A percentile compares a stretch with the other conserved stretches of the same genome.
phyloP scores from a whole-genome alignment of 2,888 invertebrate genomes.

The Iphiclides podalirius region DNA sequence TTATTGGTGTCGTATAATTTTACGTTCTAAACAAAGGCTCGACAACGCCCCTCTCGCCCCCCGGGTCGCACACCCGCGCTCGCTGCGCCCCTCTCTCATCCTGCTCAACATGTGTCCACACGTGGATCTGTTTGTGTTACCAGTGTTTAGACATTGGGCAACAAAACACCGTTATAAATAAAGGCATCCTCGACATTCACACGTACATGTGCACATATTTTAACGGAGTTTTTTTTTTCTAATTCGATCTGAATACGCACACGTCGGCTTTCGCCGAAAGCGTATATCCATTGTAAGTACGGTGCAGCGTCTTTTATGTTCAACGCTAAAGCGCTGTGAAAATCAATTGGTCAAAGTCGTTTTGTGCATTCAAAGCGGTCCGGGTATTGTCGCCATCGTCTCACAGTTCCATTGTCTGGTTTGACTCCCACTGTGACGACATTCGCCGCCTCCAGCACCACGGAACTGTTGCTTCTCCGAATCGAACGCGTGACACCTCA shows the following conservation, averaged over 20 bases:
- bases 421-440: conserved; percentile 63
- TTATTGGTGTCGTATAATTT: conserved; percentile 78
- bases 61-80: conserved; percentile 43
- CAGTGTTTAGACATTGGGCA: conserved; percentile 55
- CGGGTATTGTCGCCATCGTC: conserved; percentile 40
- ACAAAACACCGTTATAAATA: conserved; percentile 30
- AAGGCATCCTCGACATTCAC: conserved; percentile 9
- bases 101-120: conserved; percentile 61
- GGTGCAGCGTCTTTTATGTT: conserved; percentile 13
- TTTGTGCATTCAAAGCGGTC: conserved; percentile 54
- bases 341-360: conserved; percentile 76
- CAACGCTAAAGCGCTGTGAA: conserved; percentile 57
- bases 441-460: conserved; percentile 46
- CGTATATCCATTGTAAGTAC: conserved; percentile 3
- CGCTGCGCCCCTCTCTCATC: conserved; percentile 57
- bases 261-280: conserved; percentile 38
- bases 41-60: conserved; percentile 40
- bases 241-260: not conserved
- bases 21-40: conserved; percentile 77
- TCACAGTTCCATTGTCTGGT: conserved; percentile 58
- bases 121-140: conserved; percentile 68
- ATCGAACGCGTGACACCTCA: conserved; percentile 19
- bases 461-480: conserved; percentile 43
- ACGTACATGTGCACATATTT: not conserved
- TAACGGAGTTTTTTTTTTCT: too few relatives aligned